Conservation (phyloP, 2,888 invertebrate species). For the Caenorhabditis plicata region DNA sequence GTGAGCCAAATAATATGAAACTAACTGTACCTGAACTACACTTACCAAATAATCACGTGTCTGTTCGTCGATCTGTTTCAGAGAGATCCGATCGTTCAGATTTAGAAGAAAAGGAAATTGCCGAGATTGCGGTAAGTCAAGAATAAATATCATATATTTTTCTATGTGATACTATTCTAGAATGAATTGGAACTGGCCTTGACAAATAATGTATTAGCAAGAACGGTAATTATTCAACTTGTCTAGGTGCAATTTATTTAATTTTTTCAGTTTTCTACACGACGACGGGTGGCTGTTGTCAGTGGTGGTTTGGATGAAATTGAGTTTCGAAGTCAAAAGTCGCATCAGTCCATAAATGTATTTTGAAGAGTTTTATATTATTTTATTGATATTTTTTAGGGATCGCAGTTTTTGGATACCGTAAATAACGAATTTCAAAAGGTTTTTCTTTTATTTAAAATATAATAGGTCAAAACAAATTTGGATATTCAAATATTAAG, state of each 20-base stretch:
- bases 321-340: conserved; percentile 35
- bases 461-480: no score
- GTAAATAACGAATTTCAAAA: conserved; percentile 24
- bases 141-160: no score
- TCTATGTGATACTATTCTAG: no score
- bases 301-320: conserved; percentile 52
- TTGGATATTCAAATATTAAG: no score
- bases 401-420: conserved; percentile 24
- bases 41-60: no score
- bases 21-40: conserved; percentile 18
- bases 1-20: conserved; percentile 12
- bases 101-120: conserved; percentile 31
- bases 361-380: conserved; percentile 1
- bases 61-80: no score
- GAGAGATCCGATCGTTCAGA: neutral
- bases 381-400: conserved; percentile 2
- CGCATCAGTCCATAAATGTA: conserved; percentile 14
- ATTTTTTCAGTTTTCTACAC: conserved; percentile 58
- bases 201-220: conserved; percentile 52
- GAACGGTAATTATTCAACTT: conserved; percentile 52
- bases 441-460: no score
- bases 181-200: conserved; percentile 56
- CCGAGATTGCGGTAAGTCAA: conserved; percentile 41
- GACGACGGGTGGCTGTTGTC: conserved; percentile 51
- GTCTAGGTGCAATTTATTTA: no score